phyloP scores from a whole-genome alignment of 2,113 vertebrate genomes.

The Passerina amoena region DNA sequence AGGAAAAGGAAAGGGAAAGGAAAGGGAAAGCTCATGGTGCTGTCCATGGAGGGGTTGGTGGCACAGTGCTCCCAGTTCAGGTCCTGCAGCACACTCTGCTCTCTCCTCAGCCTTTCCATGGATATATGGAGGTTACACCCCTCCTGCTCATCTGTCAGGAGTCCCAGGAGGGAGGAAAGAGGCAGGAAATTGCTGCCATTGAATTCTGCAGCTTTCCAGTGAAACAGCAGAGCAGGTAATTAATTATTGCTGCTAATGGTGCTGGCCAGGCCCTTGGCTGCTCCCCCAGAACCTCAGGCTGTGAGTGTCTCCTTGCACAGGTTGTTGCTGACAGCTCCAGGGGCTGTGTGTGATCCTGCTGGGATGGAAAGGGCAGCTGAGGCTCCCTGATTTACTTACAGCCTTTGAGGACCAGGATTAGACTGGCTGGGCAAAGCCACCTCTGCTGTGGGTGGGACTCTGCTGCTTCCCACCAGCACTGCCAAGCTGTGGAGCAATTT shows the following conservation, averaged over 20 bases:
- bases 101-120: neutral
- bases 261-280: neutral
- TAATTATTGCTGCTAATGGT: neutral
- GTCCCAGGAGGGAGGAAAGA: neutral
- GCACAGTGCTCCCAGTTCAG: neutral
- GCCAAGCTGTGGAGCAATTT: neutral
- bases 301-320: neutral
- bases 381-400: neutral
- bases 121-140: neutral
- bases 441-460: neutral
- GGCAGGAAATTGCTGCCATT: neutral
- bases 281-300: neutral
- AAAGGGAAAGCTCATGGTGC: neutral
- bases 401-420: neutral
- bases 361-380: neutral
- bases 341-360: neutral
- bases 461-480: neutral
- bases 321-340: neutral
- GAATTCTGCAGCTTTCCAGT: neutral
- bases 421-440: neutral
- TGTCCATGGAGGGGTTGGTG: neutral
- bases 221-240: neutral
- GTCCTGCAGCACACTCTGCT: neutral
- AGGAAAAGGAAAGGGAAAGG: too few relatives aligned
- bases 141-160: rapidly evolving